phyloP scores from a whole-genome alignment of 2,113 vertebrate species.

The Silurus asotus region DNA sequence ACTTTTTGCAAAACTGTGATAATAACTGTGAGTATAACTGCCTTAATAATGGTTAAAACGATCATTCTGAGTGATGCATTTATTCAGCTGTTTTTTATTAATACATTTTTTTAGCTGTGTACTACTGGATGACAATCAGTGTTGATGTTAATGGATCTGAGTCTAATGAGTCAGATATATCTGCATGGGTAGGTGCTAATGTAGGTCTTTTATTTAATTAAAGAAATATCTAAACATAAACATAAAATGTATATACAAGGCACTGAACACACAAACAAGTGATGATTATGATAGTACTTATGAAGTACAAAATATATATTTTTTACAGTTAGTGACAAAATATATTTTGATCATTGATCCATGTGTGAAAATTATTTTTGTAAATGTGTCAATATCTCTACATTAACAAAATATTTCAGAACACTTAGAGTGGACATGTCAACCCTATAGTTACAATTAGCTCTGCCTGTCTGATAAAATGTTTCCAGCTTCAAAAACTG shows the following conservation, averaged over 20 bases:
- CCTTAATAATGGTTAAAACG: not conserved
- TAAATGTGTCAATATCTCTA: not conserved
- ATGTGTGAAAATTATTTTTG: not conserved
- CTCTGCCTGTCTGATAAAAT: not conserved
- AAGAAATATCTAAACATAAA: too few relatives aligned
- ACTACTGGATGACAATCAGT: conserved; percentile 43
- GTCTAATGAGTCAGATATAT: not conserved
- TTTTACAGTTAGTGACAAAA: too few relatives aligned
- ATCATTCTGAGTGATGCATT: not conserved
- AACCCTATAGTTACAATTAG: not conserved
- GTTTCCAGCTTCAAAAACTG: conserved; percentile 27
- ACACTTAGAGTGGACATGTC: not conserved
- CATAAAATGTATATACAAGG: too few relatives aligned
- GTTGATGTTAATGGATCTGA: not conserved
- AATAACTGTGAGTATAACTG: conserved; percentile 30
- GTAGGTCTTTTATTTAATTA: not conserved
- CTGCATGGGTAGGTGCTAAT: conserved; percentile 11
- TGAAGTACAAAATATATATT: too few relatives aligned
- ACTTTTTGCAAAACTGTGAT: not conserved
- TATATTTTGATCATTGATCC: not conserved
- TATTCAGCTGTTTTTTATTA: not conserved
- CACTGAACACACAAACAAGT: too few relatives aligned
- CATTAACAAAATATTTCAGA: not conserved
- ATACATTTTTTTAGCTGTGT: conserved; percentile 10
- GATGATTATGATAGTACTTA: too few relatives aligned